phyloP scores from a whole-genome alignment of 2,888 invertebrate genomes.

The Tachina grossa region DNA sequence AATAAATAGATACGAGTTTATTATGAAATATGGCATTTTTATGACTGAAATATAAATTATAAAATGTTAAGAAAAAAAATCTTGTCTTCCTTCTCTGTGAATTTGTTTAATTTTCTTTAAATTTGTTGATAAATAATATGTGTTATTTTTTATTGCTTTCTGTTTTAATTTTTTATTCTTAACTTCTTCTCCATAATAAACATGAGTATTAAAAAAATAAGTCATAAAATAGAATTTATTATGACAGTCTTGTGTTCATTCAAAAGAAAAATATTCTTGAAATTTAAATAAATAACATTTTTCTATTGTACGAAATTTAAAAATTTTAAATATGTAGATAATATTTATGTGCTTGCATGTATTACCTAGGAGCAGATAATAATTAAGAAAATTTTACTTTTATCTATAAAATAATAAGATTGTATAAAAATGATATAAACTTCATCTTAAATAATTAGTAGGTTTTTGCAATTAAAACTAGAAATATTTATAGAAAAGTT shows the following conservation, averaged over 20 bases:
- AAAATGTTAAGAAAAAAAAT: constrained; percentile 36
- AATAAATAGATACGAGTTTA: constrained; percentile 51
- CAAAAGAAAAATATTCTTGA: constrained; percentile 57
- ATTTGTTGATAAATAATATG: constrained; percentile 60
- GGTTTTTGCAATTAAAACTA: neutral
- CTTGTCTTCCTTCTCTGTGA: constrained; percentile 53
- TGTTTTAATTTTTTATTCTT: neutral
- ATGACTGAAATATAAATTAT: constrained; percentile 63
- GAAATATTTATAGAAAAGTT: neutral
- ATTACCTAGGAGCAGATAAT: neutral
- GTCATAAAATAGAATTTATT: constrained; percentile 70
- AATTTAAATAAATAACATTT: constrained; percentile 61
- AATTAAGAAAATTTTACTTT: neutral
- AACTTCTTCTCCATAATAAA: constrained; percentile 48
- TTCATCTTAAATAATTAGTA: neutral
- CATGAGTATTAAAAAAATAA: constrained; percentile 55
- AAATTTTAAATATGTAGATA: neutral
- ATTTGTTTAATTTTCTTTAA: constrained; percentile 66
- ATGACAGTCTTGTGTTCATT: constrained; percentile 66
- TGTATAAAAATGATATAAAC: neutral
- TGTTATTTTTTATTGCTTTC: constrained; percentile 6
- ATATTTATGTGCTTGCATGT: neutral
- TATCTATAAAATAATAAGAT: neutral
- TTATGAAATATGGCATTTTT: constrained; percentile 68
- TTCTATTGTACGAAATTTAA: constrained; percentile 25